These are phyloP conservation scores for Hepsetus odoe DNA, from an alignment of 2,113 vertebrate genomes.

Conservation along the genomic window DNA sequence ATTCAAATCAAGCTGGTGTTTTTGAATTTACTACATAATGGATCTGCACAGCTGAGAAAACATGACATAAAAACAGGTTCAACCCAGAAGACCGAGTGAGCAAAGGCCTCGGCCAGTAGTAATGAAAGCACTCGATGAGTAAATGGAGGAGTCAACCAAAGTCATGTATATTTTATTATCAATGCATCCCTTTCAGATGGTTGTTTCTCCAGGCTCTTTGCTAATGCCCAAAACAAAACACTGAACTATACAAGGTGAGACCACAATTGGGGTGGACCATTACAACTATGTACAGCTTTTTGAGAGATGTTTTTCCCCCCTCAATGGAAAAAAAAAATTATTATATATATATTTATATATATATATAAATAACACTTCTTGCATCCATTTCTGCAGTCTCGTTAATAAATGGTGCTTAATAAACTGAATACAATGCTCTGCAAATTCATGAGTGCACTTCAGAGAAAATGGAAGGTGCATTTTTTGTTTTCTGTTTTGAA, in stretches of 20 bases:
- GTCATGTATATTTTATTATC: constrained; percentile 91
- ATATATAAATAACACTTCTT: constrained; percentile 95
- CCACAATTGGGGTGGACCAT: constrained; percentile 80
- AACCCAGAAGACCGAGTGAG: too few species aligned
- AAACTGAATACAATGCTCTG: constrained; percentile 90
- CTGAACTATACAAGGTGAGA: constrained; percentile 91
- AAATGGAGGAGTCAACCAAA: constrained; percentile 47
- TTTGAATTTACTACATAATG: too few species aligned
- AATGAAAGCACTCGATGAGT: not conserved
- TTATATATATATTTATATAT: too few species aligned
- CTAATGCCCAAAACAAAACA: constrained; percentile 91
- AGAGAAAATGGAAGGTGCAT: constrained; percentile 66
- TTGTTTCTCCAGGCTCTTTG: constrained; percentile 87
- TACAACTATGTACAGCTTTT: constrained; percentile 89
- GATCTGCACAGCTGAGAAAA: too few species aligned
- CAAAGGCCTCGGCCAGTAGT: not conserved
- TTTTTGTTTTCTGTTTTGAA: constrained; percentile 23
- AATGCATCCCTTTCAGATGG: constrained; percentile 96
- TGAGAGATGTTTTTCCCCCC: constrained; percentile 84
- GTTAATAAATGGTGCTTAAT: constrained; percentile 94
- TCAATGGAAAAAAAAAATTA: constrained; percentile 87
- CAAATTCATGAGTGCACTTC: constrained; percentile 83
- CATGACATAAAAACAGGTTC: too few species aligned
- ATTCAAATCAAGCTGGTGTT: too few species aligned
- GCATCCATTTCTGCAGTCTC: constrained; percentile 80